Percentiles rank a stretch among this genome's conserved stretches.
These are phyloP conservation scores for Oryzias woworae DNA, from an alignment of 2,113 vertebrate species.

Conservation along the genomic window DNA sequence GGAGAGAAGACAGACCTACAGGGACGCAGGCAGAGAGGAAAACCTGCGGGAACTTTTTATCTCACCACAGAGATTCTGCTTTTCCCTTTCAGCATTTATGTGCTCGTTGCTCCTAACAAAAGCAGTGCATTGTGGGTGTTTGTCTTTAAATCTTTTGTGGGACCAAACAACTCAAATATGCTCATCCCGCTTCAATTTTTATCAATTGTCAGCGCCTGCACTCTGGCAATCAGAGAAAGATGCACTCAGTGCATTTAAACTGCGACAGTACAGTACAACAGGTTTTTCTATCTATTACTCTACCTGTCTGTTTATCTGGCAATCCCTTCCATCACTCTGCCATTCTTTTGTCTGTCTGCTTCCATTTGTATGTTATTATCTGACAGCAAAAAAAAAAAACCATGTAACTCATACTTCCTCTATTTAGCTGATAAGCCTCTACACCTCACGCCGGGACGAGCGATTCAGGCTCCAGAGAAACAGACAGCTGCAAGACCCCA, in stretches of 20 bases:
- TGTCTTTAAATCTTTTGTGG: slow-evolving; percentile 15
- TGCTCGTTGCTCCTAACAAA: slow-evolving; percentile 74
- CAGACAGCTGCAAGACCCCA: slow-evolving; percentile 24
- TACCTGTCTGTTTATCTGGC: slow-evolving; percentile 62
- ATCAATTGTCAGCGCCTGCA: slow-evolving; percentile 46
- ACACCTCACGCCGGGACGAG: slow-evolving; percentile 46
- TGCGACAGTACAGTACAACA: slow-evolving; percentile 51
- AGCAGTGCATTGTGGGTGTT: slow-evolving; percentile 20
- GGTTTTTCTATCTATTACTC: slow-evolving; percentile 54
- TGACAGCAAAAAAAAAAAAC: slow-evolving; percentile 46
- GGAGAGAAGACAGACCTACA: slow-evolving; percentile 13
- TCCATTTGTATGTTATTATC: slow-evolving; percentile 65
- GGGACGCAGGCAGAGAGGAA: slow-evolving; percentile 1
- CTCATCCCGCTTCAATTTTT: slow-evolving; percentile 51
- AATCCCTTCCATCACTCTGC: slow-evolving; percentile 56
- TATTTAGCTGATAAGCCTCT: slow-evolving; percentile 45
- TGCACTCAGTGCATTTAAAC: slow-evolving; percentile 52
- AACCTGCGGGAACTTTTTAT: slow-evolving; percentile 9
- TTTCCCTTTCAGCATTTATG: slow-evolving; percentile 70
- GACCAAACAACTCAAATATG: slow-evolving; percentile 50
- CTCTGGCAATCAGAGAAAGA: slow-evolving; percentile 51
- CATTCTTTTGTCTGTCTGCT: slow-evolving; percentile 55
- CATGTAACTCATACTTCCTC: slow-evolving; percentile 53
- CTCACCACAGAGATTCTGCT: slow-evolving; percentile 40
- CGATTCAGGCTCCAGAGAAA: slow-evolving; percentile 6